These are phyloP conservation scores for Leptopilina myrica DNA, from an alignment of 2,888 invertebrate genomes.

Conservation along the genomic window DNA sequence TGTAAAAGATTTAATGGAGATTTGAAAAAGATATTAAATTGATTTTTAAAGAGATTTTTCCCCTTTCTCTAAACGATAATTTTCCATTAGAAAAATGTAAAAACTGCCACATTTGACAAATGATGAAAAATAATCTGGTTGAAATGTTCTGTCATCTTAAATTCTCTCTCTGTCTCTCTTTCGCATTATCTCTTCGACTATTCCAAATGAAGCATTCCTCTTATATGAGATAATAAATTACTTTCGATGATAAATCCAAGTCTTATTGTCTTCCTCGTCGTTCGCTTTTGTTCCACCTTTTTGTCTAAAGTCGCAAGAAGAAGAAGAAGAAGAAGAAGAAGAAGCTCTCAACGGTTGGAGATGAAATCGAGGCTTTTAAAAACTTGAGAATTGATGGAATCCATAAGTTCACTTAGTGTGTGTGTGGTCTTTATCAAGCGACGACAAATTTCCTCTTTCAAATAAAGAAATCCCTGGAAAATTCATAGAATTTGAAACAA, in stretches of 20 bases:
- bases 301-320: background rate
- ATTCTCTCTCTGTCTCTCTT: background rate
- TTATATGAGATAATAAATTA: background rate
- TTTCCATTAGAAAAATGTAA: background rate
- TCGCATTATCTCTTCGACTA: background rate
- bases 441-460: background rate
- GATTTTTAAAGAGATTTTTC: too few species aligned
- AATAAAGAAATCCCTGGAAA: background rate
- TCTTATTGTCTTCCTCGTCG: constrained; percentile 29
- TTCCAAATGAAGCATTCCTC: constrained; percentile 7
- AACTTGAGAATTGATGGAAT: constrained; percentile 31
- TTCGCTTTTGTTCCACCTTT: background rate
- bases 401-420: constrained; percentile 21
- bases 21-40: too few species aligned
- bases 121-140: background rate
- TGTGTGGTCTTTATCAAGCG: background rate
- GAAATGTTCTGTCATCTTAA: background rate
- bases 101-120: background rate
- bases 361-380: constrained; percentile 9
- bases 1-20: too few species aligned
- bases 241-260: constrained; percentile 16
- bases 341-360: constrained; percentile 9
- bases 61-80: background rate
- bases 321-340: background rate
- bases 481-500: background rate